These are phyloP conservation scores for Pachyrhynchus sulphureomaculatus DNA, from an alignment of 1,140 invertebrate species.

Conservation along the genomic window DNA sequence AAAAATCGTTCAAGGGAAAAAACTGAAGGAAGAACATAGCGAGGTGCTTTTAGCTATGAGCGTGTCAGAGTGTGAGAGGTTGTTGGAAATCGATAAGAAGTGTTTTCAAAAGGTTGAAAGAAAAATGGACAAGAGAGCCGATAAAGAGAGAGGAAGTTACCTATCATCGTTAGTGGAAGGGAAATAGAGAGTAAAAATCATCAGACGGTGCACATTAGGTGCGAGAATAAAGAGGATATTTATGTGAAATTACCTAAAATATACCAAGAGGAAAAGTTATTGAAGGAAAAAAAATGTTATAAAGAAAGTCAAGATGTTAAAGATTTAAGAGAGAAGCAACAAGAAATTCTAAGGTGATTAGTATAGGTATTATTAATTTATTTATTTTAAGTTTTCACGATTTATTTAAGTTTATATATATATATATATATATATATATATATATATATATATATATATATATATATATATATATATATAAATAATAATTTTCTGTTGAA, in stretches of 20 bases:
- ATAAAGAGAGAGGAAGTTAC: conserved; percentile 6
- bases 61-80: conserved; percentile 23
- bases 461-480: too few species aligned
- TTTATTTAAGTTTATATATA: too few species aligned
- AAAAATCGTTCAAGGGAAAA: conserved; percentile 12
- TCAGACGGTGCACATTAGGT: background rate
- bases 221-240: background rate
- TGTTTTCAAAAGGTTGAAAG: conserved; percentile 17
- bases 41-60: conserved; percentile 16
- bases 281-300: background rate
- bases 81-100: conserved; percentile 15
- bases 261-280: too few species aligned
- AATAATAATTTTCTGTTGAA: too few species aligned
- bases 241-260: background rate
- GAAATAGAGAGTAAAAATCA: background rate
- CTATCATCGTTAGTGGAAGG: conserved; percentile 4
- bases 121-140: conserved; percentile 1
- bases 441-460: too few species aligned
- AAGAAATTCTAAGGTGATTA: too few species aligned
- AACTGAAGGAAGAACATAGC: conserved; percentile 8
- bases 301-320: background rate
- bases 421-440: too few species aligned
- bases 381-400: too few species aligned
- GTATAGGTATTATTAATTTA: too few species aligned
- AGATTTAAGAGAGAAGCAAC: too few species aligned